Conservation (phyloP, 1,140 invertebrate species). For the Sinella curviseta region DNA sequence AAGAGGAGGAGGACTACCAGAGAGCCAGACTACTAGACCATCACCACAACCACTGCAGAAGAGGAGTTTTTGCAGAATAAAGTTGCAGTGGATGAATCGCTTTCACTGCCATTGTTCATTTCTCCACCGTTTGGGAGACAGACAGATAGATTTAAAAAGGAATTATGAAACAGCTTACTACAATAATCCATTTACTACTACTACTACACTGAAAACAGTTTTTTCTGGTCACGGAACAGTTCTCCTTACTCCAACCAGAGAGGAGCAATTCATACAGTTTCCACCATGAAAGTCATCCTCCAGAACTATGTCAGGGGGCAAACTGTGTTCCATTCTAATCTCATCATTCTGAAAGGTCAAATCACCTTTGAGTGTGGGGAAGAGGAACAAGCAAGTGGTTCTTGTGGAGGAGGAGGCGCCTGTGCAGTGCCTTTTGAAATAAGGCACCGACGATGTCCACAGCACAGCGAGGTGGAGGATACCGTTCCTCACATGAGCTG, state of each 20-base stretch:
- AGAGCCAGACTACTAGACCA: not conserved
- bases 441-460: constrained; percentile 18
- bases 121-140: not conserved
- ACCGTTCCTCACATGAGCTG: not conserved
- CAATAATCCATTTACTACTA: no score
- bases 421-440: constrained; percentile 7
- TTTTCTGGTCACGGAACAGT: no score
- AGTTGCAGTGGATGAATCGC: not conserved
- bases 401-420: not conserved
- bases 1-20: no score
- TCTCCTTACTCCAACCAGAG: no score
- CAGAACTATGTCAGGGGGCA: constrained; percentile 32
- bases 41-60: not conserved
- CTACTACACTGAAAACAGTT: no score
- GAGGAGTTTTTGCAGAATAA: not conserved
- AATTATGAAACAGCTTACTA: not conserved
- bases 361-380: not conserved
- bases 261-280: not conserved
- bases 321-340: not conserved
- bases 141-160: no score
- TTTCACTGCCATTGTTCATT: not conserved
- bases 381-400: not conserved
- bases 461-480: constrained; percentile 2
- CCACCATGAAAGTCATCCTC: constrained; percentile 26
- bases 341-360: constrained; percentile 13